Evolutionary conservation across 2,797 vertebrate genomes (phyloP).

Genomic region (Linurgus olivaceus): DNA sequence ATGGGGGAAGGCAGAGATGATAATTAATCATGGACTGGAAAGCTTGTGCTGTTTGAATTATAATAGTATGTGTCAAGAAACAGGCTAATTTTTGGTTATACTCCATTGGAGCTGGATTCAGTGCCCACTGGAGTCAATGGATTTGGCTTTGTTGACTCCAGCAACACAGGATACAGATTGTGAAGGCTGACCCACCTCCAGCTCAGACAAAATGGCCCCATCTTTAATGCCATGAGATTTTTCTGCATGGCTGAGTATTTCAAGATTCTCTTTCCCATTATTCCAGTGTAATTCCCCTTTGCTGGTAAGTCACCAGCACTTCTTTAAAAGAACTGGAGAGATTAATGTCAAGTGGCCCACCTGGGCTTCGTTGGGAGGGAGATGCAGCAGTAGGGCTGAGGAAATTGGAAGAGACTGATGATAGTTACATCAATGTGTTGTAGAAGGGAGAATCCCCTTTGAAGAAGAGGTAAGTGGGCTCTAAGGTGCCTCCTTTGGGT

Average conservation of each 20-base stretch:
- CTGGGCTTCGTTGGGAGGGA: not conserved
- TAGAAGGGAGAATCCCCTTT: not conserved
- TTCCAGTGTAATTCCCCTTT: not conserved
- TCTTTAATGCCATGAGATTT: not conserved
- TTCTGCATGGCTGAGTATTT: not conserved
- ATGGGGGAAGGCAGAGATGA: not conserved
- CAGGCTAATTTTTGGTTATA: not conserved
- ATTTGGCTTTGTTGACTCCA: not conserved
- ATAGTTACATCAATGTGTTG: not conserved
- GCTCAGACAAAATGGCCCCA: not conserved
- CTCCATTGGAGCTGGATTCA: not conserved
- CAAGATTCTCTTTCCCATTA: not conserved
- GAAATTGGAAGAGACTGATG: not conserved
- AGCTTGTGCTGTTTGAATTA: not conserved
- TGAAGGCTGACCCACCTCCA: not conserved
- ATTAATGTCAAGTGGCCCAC: not conserved
- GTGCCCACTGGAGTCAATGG: not conserved
- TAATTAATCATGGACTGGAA: not conserved
- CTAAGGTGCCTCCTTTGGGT: not conserved
- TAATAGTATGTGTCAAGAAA: not conserved
- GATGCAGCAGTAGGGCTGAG: not conserved
- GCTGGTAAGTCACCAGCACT: not conserved
- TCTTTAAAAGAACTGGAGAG: not conserved
- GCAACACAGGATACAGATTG: not conserved
- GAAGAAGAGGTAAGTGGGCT: not conserved